These are phyloP conservation scores for Drosophila tristis DNA, from an alignment of 1,140 invertebrate species.

Conservation along the genomic window DNA sequence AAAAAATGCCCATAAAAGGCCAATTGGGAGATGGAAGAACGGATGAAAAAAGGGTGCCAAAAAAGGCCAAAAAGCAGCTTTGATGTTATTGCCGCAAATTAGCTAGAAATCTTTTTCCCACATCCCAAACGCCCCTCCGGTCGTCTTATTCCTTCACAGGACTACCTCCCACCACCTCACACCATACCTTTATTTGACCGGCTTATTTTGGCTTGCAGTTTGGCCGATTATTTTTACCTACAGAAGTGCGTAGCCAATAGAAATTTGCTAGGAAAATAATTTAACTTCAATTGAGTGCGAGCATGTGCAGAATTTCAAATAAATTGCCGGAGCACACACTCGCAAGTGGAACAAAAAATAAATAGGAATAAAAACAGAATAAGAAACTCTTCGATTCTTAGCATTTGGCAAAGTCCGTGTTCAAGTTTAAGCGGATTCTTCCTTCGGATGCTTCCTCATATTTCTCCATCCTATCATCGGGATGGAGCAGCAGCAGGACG, in stretches of 20 bases:
- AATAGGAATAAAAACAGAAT: slow-evolving; percentile 24
- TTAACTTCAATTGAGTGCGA: slow-evolving; percentile 78
- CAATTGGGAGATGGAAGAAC: slow-evolving; percentile 54
- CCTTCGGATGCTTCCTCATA: slow-evolving; percentile 22
- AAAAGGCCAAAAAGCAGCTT: slow-evolving; percentile 71
- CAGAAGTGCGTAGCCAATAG: slow-evolving; percentile 47
- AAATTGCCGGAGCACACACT: slow-evolving; percentile 41
- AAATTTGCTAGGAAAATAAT: slow-evolving; percentile 70
- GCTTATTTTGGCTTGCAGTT: slow-evolving; percentile 24
- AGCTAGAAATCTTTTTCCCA: slow-evolving; percentile 76
- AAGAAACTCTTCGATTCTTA: slow-evolving; percentile 30
- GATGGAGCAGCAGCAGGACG: slow-evolving; percentile 14
- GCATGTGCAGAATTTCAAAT: slow-evolving; percentile 78
- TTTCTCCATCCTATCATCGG: slow-evolving; percentile 20
- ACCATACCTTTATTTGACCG: slow-evolving; percentile 43
- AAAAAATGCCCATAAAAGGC: slow-evolving; percentile 50
- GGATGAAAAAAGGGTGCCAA: slow-evolving; percentile 58
- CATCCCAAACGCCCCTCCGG: slow-evolving; percentile 14
- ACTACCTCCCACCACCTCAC: slow-evolving; percentile 34
- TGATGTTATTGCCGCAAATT: slow-evolving; percentile 82
- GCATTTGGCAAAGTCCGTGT: slow-evolving; percentile 49
- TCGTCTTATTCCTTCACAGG: slow-evolving; percentile 1
- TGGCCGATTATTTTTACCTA: slow-evolving; percentile 31
- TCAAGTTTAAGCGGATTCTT: slow-evolving; percentile 72
- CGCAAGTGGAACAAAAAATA: slow-evolving; percentile 21